Evolutionary conservation across 2,888 invertebrate genomes (phyloP).

Genomic region (Drosophila buzzatii): DNA sequence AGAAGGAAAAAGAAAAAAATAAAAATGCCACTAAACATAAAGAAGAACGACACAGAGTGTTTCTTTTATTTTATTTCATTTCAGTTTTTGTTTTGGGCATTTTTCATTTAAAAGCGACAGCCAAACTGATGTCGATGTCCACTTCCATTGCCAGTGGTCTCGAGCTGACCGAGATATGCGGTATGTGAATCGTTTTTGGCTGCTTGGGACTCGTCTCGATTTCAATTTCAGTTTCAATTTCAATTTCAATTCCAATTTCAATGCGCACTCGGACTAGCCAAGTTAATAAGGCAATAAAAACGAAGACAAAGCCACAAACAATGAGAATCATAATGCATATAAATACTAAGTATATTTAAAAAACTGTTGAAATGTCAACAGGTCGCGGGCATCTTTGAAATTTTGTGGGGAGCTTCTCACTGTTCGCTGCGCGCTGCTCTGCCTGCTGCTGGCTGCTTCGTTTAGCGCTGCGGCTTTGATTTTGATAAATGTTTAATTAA

Average conservation of each 20-base stretch:
- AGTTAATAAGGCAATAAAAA: conserved; percentile 50
- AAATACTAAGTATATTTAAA: conserved; percentile 23
- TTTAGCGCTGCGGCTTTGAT: conserved; percentile 69
- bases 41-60: conserved; percentile 76
- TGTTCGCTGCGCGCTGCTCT: background rate
- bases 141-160: conserved; percentile 72
- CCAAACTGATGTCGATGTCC: conserved; percentile 80
- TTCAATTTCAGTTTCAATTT: conserved; percentile 58
- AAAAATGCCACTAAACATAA: conserved; percentile 47
- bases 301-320: conserved; percentile 59
- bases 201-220: conserved; percentile 68
- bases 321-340: conserved; percentile 57
- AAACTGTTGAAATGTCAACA: conserved; percentile 68
- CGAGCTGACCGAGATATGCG: conserved; percentile 65
- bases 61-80: conserved; percentile 48
- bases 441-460: conserved; percentile 18
- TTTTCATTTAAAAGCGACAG: conserved; percentile 79
- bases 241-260: conserved; percentile 48
- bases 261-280: conserved; percentile 56
- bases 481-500: conserved; percentile 83
- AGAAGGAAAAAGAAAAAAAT: conserved; percentile 15
- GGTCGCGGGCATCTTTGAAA: conserved; percentile 26
- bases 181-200: conserved; percentile 62
- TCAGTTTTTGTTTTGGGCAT: conserved; percentile 61
- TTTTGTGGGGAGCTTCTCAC: conserved; percentile 11